Evolutionary conservation across 2,888 invertebrate species (phyloP).

Genomic region (Phengaris alcon): DNA sequence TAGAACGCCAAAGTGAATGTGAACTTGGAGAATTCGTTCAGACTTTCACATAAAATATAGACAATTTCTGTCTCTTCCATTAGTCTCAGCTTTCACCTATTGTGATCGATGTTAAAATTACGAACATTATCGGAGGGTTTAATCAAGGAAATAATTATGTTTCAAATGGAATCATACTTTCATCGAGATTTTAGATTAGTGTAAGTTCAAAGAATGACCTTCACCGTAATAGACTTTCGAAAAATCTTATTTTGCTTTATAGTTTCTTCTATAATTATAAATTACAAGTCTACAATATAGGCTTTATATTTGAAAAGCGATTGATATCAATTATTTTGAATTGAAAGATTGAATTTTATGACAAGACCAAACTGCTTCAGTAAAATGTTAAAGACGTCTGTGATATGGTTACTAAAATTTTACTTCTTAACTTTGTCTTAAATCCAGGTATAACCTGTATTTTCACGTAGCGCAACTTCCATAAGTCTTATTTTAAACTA

Average conservation of each 20-base stretch:
- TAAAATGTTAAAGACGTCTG: not conserved
- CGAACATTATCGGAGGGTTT: conserved; percentile 33
- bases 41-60: conserved; percentile 58
- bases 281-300: not conserved
- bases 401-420: not conserved
- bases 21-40: conserved; percentile 50
- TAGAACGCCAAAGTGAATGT: conserved; percentile 54
- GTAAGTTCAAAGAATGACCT: conserved; percentile 24
- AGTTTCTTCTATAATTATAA: conserved; percentile 18
- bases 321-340: not conserved
- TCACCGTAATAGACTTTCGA: conserved; percentile 14
- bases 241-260: not conserved
- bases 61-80: conserved; percentile 55
- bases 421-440: not conserved
- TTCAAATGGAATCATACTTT: conserved; percentile 29
- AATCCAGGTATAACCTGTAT: not conserved
- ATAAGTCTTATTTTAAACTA: not conserved
- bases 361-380: not conserved
- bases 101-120: conserved; percentile 43
- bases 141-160: conserved; percentile 31
- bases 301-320: not conserved
- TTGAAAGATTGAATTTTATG: not conserved
- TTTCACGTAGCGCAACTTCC: conserved; percentile 12
- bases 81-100: conserved; percentile 59
- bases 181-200: conserved; percentile 27